Base-by-base conservation (phyloP, 2,113 vertebrate genomes). In the Herpailurus yagouaroundi region DNA sequence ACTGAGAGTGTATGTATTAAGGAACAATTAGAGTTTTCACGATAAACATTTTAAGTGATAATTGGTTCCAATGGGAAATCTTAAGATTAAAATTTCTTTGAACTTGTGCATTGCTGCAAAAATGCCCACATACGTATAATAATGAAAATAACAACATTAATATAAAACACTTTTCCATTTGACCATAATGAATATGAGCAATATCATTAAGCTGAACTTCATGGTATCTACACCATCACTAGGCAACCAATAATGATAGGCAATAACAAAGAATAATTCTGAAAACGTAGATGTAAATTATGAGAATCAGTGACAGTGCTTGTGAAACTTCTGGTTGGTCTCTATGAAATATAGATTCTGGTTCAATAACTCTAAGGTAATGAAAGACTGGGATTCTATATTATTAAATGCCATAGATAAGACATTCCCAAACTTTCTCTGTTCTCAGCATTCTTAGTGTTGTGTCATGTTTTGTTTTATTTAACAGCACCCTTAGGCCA, bases 1-100 rank as follows among this genome's bases (percentile, higher is more conserved):
- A 96, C 57, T 73, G 63, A 94, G 25, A 89, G 45, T 94, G 16
- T 45, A 89, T 80, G n/a, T 96, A 90, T 92, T 90, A 95, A 93
- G 41, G 76, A 90, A 87, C 52, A 95, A 97, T 96, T 95, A 86
- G 29, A 33, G 18, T 87, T 96, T 92, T 97, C 63, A 90, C 66
- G 45, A 80, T 79, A 93, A 96, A 95, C 55, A 89, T 85, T 90
- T 96, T 97, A 96, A 91, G 18, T 66, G 21, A 18, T 98, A 97
- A 98, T 97, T 96, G 55, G 80, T 94, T 96, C 57, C 41, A 94
- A 7, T 68, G 77, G 29, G 38, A 74, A 1, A 5, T 76, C 29
- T 83, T 90, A 82, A 91, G 38, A 69, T 95, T 80, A 52, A 16
- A 89, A 48, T 57, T 63, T 63, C 60, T 97, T 79, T 92, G 36